Percentiles rank a stretch among this genome's conserved stretches.
These are phyloP conservation scores for Aurelia sp. DNA, from an alignment of 30 jellyfish, hydroid and myxozoan genomes.

Conservation along the genomic window DNA sequence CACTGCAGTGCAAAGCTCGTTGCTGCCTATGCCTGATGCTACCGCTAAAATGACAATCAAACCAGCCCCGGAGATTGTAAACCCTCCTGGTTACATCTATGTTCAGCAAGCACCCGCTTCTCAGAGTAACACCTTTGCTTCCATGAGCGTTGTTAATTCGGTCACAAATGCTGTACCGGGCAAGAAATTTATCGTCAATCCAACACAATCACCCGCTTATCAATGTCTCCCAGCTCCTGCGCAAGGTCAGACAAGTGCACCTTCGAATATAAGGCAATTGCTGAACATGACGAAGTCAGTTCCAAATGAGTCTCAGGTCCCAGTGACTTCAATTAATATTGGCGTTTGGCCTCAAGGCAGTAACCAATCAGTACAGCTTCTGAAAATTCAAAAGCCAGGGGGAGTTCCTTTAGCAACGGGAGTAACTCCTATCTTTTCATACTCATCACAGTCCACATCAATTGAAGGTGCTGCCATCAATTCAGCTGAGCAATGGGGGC, in stretches of 20 bases:
- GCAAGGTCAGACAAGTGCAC: conserved; percentile 6
- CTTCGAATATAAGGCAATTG: conserved; percentile 51
- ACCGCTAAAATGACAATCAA: conserved; percentile 23
- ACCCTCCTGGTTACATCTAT: conserved; percentile 47
- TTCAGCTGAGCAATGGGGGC: neutral
- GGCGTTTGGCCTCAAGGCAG: conserved; percentile 24
- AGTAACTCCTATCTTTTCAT: neutral
- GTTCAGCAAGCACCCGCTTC: conserved; percentile 22
- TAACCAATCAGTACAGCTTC: conserved; percentile 18
- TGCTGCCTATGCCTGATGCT: conserved; percentile 6
- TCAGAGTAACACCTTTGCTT: neutral
- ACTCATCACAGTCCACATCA: neutral
- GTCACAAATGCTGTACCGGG: neutral
- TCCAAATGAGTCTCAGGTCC: conserved; percentile 27
- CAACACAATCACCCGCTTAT: neutral
- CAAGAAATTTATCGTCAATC: neutral
- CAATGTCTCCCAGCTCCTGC: conserved; percentile 1
- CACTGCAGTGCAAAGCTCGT: conserved; percentile 33
- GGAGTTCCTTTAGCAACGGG: neutral
- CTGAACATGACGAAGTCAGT: conserved; percentile 61
- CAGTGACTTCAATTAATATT: conserved; percentile 31
- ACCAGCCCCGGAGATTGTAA: neutral
- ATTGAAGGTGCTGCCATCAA: neutral
- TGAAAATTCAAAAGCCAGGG: conserved; percentile 15
- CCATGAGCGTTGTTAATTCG: conserved; percentile 2